Evolutionary conservation across 2,797 vertebrate genomes (phyloP), one percentile per base, ranked within the genome.

Genomic region (Poliocrania exsul): DNA sequence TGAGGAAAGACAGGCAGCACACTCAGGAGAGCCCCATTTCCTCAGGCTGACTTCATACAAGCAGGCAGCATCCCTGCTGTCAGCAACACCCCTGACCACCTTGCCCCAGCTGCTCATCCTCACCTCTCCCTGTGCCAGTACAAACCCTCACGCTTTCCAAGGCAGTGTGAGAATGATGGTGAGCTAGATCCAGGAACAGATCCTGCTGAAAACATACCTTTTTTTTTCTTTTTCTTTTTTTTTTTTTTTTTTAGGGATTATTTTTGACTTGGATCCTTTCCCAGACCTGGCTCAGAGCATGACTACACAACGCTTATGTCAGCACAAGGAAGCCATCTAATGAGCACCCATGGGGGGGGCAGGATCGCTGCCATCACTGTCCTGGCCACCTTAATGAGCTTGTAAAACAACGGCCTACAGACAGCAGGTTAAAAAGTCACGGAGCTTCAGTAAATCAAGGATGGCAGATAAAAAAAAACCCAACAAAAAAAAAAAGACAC

Each of bases 271-370:
- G 93, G 95, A 69, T 86, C 20, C 44, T 69, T 94, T 93, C 93
- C 94, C 96, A 91, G 96, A 64, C 57, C 87, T 91, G 51, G 91
- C 94, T 93, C 65, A 61, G 82, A 91, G 72, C 87, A 93, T 10
- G 33, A 91, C 94, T 94, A 91, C 66, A 88, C 87, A 94, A 93
- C 9, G 54, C 91, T 96, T 83, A 92, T 92, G 95, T 96, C 95
- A 96, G 95, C 95, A 95, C 86, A 92, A 96, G 94, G 91, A 96
- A 96, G 77, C 77, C 88, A 94, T 91, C 90, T 95, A 94, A 96
- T 86, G 90, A 96, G 80, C 60, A 93, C 95, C 91, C 94, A 78
- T 26, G 16, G 50, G 81, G 67, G 51, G 65, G 82, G 46, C 65
- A 92, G 82, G 61, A 86, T 51, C 7, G 38, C 85, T 93, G 88